A percentile compares a stretch with the other conserved stretches of the same genome.
phyloP scores from a whole-genome alignment of 1,140 invertebrate genomes.

The Cydia fagiglandana region DNA sequence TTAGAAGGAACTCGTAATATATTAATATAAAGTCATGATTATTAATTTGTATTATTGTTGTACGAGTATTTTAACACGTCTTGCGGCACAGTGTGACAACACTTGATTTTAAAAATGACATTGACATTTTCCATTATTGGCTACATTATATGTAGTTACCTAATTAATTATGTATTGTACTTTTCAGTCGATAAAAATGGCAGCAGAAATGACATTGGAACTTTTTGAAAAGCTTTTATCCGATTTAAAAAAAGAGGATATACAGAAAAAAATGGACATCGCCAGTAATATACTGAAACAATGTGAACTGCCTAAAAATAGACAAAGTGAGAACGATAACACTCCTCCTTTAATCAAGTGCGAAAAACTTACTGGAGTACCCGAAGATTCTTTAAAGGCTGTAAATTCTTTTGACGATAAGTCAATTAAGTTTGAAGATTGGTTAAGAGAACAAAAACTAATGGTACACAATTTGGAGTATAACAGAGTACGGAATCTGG shows the following conservation, averaged over 20 bases:
- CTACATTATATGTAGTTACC: too few relatives aligned
- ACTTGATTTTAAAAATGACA: too few relatives aligned
- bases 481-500: background rate
- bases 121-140: too few relatives aligned
- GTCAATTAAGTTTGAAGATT: background rate
- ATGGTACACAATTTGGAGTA: background rate
- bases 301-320: background rate
- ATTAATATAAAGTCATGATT: too few relatives aligned
- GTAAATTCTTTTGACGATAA: background rate
- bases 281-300: background rate
- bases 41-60: too few relatives aligned
- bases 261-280: slow-evolving; percentile 4
- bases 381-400: background rate
- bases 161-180: too few relatives aligned
- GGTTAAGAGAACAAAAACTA: background rate
- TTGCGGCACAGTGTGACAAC: too few relatives aligned
- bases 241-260: background rate
- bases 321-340: background rate
- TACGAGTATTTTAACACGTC: too few relatives aligned
- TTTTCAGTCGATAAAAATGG: background rate
- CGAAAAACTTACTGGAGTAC: background rate
- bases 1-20: too few relatives aligned
- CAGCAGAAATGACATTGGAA: background rate
- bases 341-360: background rate
- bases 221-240: background rate